Evolutionary conservation across 2,797 vertebrate genomes (phyloP).

Genomic region (Sorex maritimensis): DNA sequence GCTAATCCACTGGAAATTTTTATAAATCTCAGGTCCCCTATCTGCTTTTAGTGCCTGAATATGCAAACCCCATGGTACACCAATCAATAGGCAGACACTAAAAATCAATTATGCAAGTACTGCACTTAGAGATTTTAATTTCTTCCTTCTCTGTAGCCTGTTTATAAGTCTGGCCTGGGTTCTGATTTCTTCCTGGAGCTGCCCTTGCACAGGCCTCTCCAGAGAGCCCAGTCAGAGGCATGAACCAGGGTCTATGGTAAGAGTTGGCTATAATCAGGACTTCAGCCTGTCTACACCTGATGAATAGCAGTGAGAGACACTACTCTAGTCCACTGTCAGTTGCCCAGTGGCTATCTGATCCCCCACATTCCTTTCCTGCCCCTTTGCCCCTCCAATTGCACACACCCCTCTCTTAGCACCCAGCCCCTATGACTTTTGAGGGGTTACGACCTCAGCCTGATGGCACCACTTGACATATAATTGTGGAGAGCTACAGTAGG

Average conservation of each 20-base stretch:
- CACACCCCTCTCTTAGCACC: neutral
- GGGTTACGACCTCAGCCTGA: neutral
- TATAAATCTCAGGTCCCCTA: neutral
- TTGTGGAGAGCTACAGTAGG: neutral
- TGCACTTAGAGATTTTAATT: neutral
- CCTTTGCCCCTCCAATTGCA: neutral
- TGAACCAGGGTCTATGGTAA: too few relatives aligned
- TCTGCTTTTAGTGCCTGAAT: neutral
- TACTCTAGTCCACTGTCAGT: too few relatives aligned
- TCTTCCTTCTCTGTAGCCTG: neutral
- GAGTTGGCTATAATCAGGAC: neutral
- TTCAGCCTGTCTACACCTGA: too few relatives aligned
- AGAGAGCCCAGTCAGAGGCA: neutral
- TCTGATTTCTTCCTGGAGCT: constrained; percentile 4
- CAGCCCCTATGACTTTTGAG: neutral
- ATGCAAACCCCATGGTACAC: constrained; percentile 13
- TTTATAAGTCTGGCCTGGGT: neutral
- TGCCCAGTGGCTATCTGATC: neutral
- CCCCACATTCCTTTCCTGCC: neutral
- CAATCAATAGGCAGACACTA: neutral
- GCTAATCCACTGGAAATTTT: neutral
- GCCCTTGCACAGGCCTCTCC: neutral
- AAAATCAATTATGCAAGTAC: neutral
- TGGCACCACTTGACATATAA: neutral
- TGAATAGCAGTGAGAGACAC: neutral